Conservation (phyloP, 2,797 vertebrate genomes). For the Euthynnus affinis region DNA sequence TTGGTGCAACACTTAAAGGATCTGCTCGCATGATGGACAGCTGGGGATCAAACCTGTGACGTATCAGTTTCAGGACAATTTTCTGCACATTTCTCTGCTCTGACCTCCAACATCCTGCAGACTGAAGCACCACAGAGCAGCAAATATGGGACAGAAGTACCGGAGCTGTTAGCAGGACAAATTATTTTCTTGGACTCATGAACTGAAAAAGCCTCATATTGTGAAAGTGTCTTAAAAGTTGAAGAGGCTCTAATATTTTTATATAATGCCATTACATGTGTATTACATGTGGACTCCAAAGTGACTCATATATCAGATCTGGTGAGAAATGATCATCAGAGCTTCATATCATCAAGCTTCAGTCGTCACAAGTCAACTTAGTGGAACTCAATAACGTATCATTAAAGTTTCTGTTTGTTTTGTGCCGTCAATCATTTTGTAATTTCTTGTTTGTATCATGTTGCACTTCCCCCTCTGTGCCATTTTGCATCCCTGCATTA, state of each 20-base stretch:
- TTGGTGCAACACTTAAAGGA: too few species aligned
- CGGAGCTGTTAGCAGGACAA: neutral
- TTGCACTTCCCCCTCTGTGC: conserved; percentile 3
- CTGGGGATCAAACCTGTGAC: neutral
- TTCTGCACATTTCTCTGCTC: neutral
- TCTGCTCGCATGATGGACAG: neutral
- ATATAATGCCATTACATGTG: conserved; percentile 7
- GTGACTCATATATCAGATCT: neutral
- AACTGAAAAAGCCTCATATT: conserved; percentile 2
- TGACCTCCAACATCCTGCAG: neutral
- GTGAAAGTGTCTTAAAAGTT: neutral
- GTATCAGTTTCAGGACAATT: neutral
- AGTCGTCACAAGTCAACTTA: neutral
- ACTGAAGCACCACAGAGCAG: neutral
- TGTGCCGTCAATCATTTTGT: neutral
- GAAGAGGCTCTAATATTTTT: conserved; percentile 31
- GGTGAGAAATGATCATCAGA: neutral
- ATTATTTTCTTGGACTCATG: neutral
- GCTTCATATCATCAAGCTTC: neutral
- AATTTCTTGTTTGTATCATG: neutral
- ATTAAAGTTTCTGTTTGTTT: neutral
- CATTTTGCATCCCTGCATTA: neutral
- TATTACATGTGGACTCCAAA: neutral
- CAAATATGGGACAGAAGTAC: too few species aligned
- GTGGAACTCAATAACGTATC: neutral